Base-by-base conservation (phyloP, 2,113 vertebrate species). In the Thalassarche chlororhynchos region DNA sequence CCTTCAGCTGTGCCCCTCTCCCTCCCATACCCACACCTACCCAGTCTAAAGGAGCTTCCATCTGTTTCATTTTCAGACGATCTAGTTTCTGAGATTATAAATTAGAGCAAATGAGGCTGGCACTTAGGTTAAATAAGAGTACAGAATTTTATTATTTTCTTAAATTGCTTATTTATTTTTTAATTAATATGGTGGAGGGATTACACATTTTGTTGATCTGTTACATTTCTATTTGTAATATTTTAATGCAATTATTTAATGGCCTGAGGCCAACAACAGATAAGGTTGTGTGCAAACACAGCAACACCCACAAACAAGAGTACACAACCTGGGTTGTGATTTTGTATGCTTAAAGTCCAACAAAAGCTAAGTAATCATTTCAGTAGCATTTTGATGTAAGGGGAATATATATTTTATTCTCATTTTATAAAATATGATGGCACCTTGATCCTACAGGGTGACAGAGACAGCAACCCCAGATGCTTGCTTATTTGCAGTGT, bases 321-420 rank as follows among this genome's bases (percentile, higher is more conserved):
- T 6, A 84, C 0, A 1, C 34, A 74, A 81, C 32, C 19, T 40
- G 42, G 0, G 0, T 7, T 74, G 46, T 40, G 24, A 69, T 65
- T 79, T 89, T 32, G 31, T 38, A 58, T 3, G 4, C 13, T 79
- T 64, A 69, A 79, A 83, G 14, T 11, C 20, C 66, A 40, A 26
- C 28, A 54, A 66, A 84, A 87, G 9, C 13, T 7, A 57, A 36
- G 12, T 6, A 86, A 80, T 4, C 21, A 24, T 51, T 88, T 65
- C 62, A 77, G 34, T 21, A 84, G 49, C 49, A 28, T 77, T 82
- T 55, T 38, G 40, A 32, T 72, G 25, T 70, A 58, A 69, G 32
- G 3, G 23, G 18, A 77, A 54, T n/a, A 84, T 1, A 2, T 21
- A 72, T 57, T 69, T 82, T 42, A 32, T 24, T 19, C 15, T 11